Conservation (phyloP, 2,888 invertebrate genomes). For the Rambutsinella grinnellia region DNA sequence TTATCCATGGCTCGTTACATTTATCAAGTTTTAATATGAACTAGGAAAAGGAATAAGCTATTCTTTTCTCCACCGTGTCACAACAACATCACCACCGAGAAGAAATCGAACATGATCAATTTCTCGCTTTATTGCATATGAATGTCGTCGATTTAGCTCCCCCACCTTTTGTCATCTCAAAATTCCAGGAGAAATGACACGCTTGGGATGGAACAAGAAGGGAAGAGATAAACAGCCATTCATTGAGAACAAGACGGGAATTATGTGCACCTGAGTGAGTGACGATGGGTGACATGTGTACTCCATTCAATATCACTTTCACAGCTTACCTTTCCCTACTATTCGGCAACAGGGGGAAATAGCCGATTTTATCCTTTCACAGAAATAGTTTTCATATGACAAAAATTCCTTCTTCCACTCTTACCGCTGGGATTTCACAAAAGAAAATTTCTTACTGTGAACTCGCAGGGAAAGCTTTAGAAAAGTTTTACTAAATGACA, state of each 20-base stretch:
- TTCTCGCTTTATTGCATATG: constrained; percentile 63
- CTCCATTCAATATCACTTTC: constrained; percentile 14
- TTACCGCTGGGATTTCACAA: background rate
- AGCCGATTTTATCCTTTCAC: no score
- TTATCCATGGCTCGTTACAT: constrained; percentile 47
- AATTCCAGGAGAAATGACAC: constrained; percentile 31
- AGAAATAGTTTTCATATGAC: no score
- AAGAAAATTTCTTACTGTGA: background rate
- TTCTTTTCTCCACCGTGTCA: constrained; percentile 40
- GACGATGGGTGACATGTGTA: constrained; percentile 13
- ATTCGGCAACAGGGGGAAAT: no score
- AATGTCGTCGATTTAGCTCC: constrained; percentile 52
- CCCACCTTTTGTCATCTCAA: constrained; percentile 41
- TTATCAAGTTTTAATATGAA: constrained; percentile 29
- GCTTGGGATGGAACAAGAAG: background rate
- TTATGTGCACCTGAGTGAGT: background rate
- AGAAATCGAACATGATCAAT: constrained; percentile 63
- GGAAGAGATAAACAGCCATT: constrained; percentile 33
- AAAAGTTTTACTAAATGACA: background rate
- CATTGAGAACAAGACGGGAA: background rate
- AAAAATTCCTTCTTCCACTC: background rate
- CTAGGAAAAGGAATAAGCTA: constrained; percentile 18
- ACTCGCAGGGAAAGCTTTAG: background rate
- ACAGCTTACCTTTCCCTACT: no score
- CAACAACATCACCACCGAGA: constrained; percentile 37